phyloP scores from a whole-genome alignment of 2,113 vertebrate species.

The Bubo blakistoni region DNA sequence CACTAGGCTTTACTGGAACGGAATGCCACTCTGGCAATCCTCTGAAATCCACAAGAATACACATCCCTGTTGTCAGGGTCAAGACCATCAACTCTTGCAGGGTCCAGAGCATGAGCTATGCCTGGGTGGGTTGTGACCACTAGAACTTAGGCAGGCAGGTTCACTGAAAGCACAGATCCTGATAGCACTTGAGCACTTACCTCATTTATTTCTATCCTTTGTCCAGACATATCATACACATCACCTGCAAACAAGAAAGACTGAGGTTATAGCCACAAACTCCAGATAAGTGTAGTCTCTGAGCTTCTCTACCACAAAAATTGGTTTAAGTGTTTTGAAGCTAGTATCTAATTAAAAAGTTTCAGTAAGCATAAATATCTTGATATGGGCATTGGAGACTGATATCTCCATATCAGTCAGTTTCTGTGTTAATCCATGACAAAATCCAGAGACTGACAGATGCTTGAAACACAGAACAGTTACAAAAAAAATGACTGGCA shows the following conservation, averaged over 20 bases:
- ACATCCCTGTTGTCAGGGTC: neutral
- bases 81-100: neutral
- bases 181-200: slow-evolving; percentile 66
- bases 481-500: neutral
- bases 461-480: neutral
- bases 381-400: neutral
- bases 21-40: neutral
- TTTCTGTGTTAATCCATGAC: neutral
- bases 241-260: slow-evolving; percentile 74
- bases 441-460: neutral
- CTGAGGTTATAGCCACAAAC: neutral
- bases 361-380: neutral
- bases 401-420: neutral
- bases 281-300: neutral
- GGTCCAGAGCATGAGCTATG: neutral
- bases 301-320: neutral
- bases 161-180: neutral
- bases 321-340: neutral
- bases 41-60: neutral
- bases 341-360: neutral
- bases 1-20: neutral
- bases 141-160: neutral
- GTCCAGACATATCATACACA: slow-evolving; percentile 72
- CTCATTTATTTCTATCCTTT: slow-evolving; percentile 78
- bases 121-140: neutral